Evolutionary conservation across 2,888 invertebrate species (phyloP).

Genomic region (Caenorhabditis afra): DNA sequence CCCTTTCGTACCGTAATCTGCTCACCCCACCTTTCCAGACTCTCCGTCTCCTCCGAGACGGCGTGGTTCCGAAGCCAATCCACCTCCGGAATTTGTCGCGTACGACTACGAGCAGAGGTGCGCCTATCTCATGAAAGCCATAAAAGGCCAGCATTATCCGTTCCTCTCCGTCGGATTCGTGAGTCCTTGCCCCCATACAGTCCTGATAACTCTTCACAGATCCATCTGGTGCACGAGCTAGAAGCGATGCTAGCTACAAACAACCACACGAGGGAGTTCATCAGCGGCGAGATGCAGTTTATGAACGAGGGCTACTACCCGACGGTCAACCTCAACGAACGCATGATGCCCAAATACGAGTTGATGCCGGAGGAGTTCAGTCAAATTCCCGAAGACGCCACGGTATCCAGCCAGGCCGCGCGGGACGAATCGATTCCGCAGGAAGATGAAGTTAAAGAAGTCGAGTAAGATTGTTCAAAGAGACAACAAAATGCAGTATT

Average conservation of each 20-base stretch:
- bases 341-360: conserved; percentile 37
- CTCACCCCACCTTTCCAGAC: conserved; percentile 9
- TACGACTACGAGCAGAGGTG: conserved; percentile 39
- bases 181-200: neutral
- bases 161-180: conserved; percentile 39
- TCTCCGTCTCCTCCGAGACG: conserved; percentile 27
- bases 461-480: conserved; percentile 18
- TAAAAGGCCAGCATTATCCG: conserved; percentile 24
- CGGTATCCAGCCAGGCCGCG: no score
- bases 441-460: conserved; percentile 30
- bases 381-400: no score
- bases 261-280: conserved; percentile 27
- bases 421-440: conserved; percentile 8
- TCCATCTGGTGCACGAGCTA: conserved; percentile 62
- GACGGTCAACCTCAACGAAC: conserved; percentile 56
- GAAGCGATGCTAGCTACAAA: conserved; percentile 60
- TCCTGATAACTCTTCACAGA: conserved; percentile 22
- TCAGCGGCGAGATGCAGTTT: conserved; percentile 59
- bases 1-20: conserved; percentile 17
- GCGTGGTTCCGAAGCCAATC: conserved; percentile 31
- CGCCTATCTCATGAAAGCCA: conserved; percentile 23
- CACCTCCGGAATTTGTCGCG: conserved; percentile 57
- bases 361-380: neutral
- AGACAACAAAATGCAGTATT: neutral
- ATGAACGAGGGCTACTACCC: conserved; percentile 65